phyloP scores from a whole-genome alignment of 2,113 vertebrate species.

The Hemiscyllium ocellatum region DNA sequence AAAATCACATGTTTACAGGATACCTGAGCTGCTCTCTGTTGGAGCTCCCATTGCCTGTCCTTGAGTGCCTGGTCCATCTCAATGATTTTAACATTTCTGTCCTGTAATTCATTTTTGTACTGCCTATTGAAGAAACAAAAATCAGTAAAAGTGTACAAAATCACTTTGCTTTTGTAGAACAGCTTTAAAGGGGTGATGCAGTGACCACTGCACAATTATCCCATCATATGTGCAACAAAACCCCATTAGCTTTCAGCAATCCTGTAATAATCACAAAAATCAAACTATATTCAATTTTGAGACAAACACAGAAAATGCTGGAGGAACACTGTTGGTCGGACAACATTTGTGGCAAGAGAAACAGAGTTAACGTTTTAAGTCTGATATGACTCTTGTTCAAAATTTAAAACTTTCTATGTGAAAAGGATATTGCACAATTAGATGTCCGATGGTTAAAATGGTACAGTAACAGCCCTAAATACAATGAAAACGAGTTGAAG shows the following conservation, averaged over 20 bases:
- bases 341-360: too few relatives aligned
- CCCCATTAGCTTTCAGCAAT: not conserved
- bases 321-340: too few relatives aligned
- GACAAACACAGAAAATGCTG: too few relatives aligned
- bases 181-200: not conserved
- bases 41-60: constrained; percentile 87
- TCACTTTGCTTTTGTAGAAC: not conserved
- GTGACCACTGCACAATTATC: not conserved
- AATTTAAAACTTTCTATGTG: not conserved
- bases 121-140: constrained; percentile 61
- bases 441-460: not conserved
- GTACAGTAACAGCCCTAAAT: not conserved
- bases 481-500: not conserved
- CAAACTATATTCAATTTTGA: not conserved
- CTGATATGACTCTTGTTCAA: too few relatives aligned
- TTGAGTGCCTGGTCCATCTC: constrained; percentile 78
- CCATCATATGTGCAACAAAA: not conserved
- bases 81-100: constrained; percentile 76
- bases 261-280: not conserved
- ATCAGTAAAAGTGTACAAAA: constrained; percentile 15
- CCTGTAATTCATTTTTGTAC: constrained; percentile 76
- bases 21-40: constrained; percentile 85
- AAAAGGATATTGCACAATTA: not conserved
- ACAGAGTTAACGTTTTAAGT: too few relatives aligned
- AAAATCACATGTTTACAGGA: not conserved